phyloP scores from a whole-genome alignment of 2,113 vertebrate species.

The Anarrhichthys ocellatus region DNA sequence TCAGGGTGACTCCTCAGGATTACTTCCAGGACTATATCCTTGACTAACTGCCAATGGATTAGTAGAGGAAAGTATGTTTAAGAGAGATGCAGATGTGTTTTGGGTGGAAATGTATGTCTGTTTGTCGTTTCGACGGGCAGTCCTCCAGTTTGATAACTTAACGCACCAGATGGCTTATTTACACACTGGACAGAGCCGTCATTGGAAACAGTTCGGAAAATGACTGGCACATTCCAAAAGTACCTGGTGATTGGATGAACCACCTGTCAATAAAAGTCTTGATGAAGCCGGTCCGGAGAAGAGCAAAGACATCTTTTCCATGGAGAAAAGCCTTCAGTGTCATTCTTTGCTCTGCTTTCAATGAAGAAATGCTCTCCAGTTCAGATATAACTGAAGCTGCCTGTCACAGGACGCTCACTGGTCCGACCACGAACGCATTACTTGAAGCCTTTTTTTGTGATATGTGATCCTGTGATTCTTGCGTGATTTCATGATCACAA shows the following conservation, averaged over 20 bases:
- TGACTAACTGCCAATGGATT: not conserved
- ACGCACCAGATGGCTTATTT: not conserved
- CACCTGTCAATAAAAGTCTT: not conserved
- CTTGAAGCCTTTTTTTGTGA: not conserved
- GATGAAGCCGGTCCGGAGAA: not conserved
- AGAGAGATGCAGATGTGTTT: not conserved
- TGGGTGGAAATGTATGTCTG: not conserved
- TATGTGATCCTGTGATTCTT: not conserved
- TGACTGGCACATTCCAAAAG: not conserved
- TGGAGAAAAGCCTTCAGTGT: not conserved
- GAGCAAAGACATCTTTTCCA: not conserved
- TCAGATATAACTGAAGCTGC: no score
- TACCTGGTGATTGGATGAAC: not conserved
- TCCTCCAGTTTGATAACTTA: not conserved
- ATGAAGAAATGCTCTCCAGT: not conserved
- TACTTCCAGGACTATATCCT: not conserved
- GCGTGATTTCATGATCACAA: not conserved
- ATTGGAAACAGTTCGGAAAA: not conserved
- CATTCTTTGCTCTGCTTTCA: not conserved
- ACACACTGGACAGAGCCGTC: not conserved
- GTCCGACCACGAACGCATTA: not conserved
- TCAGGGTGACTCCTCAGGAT: not conserved
- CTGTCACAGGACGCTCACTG: not conserved
- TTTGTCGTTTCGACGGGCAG: not conserved
- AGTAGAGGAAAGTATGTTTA: not conserved